These are phyloP conservation scores for Celastrina argiolus DNA, from an alignment of 2,888 invertebrate species.

Conservation along the genomic window DNA sequence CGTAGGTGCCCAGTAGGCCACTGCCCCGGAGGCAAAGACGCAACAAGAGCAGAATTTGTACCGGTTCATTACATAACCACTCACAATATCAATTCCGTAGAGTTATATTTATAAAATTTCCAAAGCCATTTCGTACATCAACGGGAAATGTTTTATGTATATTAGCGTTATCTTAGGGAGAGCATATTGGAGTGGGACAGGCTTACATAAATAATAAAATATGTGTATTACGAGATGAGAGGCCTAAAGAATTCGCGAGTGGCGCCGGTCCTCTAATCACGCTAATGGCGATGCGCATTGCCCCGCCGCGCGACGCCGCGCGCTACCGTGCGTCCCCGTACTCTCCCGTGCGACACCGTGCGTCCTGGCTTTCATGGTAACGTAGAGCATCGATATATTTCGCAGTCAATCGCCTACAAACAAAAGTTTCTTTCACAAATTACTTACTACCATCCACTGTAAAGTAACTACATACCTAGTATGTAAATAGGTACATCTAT, in stretches of 20 bases:
- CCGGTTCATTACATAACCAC: conserved; percentile 17
- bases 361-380: background rate
- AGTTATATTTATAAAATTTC: conserved; percentile 27
- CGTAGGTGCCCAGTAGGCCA: background rate
- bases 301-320: conserved; percentile 26
- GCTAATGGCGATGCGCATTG: conserved; percentile 77
- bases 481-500: no score
- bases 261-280: conserved; percentile 71
- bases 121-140: conserved; percentile 35
- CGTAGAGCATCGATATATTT: background rate
- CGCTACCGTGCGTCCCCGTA: background rate
- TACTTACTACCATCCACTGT: no score
- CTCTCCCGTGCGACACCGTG: background rate
- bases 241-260: conserved; percentile 72
- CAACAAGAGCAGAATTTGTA: background rate
- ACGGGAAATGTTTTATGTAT: conserved; percentile 44
- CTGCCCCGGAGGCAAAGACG: background rate
- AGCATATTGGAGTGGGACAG: conserved; percentile 66
- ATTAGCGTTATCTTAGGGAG: conserved; percentile 60
- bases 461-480: no score
- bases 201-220: conserved; percentile 76
- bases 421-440: background rate
- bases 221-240: conserved; percentile 75
- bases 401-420: background rate
- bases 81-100: conserved; percentile 18